These are phyloP conservation scores for Sclerodermus sp. DNA, from an alignment of 2,888 invertebrate genomes.

Conservation along the genomic window DNA sequence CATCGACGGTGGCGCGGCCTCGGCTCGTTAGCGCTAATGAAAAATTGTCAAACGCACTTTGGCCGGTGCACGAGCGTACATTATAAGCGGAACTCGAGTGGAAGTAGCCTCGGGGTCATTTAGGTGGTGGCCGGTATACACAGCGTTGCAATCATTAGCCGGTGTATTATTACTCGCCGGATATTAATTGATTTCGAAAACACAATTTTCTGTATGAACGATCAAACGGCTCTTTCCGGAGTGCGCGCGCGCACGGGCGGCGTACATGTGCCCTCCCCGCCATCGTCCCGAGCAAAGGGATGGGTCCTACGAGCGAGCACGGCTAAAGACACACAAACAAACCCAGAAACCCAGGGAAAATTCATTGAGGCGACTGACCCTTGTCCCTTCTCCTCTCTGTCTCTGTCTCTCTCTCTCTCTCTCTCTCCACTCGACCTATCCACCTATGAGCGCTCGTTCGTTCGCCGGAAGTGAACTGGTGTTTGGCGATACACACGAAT, in stretches of 20 bases:
- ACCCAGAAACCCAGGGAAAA: too few species aligned
- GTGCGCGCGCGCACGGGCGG: too few species aligned
- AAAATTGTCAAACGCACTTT: conserved; percentile 55
- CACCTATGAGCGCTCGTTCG: too few species aligned
- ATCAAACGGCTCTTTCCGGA: conserved; percentile 40
- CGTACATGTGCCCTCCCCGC: too few species aligned
- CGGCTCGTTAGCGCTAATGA: conserved; percentile 48
- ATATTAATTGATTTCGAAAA: conserved; percentile 56
- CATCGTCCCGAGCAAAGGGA: too few species aligned
- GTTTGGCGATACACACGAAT: too few species aligned
- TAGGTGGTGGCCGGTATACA: too few species aligned
- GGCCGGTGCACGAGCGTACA: too few species aligned
- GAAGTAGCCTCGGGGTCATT: conserved; percentile 41
- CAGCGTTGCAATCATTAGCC: conserved; percentile 43
- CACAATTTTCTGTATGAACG: conserved; percentile 55
- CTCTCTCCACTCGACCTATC: neutral
- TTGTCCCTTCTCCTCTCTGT: neutral
- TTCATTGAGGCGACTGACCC: too few species aligned
- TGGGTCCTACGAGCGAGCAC: too few species aligned
- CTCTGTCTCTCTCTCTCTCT: neutral
- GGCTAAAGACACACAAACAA: too few species aligned
- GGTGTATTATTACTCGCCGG: conserved; percentile 51
- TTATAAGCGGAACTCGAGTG: conserved; percentile 24
- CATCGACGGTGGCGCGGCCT: neutral
- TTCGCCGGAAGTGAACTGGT: too few species aligned